These are phyloP conservation scores for Leptodactylus fuscus DNA, from an alignment of 2,113 vertebrate genomes.

Conservation along the genomic window DNA sequence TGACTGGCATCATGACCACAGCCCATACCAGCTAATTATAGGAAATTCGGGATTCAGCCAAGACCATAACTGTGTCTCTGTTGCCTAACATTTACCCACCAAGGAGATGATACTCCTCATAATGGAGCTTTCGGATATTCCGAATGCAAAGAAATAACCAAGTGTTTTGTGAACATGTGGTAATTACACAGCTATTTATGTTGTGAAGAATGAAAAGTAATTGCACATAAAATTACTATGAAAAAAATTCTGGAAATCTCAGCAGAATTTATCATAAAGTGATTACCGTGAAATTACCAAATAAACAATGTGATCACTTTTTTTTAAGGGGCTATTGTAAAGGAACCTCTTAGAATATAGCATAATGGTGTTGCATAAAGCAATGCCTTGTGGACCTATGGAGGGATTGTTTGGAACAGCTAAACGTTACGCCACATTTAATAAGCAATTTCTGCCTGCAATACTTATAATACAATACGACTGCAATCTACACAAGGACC, in stretches of 20 bases:
- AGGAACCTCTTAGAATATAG: background rate
- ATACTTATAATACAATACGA: background rate
- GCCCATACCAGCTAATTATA: background rate
- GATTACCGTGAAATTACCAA: constrained; percentile 39
- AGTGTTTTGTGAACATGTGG: constrained; percentile 25
- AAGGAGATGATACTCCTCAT: constrained; percentile 27
- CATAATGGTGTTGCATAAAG: constrained; percentile 20
- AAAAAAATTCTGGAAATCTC: constrained; percentile 21
- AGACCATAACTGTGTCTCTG: background rate
- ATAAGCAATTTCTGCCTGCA: background rate
- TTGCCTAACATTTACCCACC: background rate
- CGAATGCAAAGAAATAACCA: constrained; percentile 8
- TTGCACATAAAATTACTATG: constrained; percentile 41
- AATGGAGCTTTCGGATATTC: background rate
- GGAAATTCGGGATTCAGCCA: background rate
- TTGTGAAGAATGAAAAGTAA: constrained; percentile 40
- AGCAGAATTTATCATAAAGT: constrained; percentile 29
- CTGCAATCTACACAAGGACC: background rate
- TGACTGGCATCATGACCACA: background rate
- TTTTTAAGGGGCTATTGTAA: constrained; percentile 3
- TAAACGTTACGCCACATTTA: background rate
- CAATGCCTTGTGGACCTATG: background rate
- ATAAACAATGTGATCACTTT: constrained; percentile 10
- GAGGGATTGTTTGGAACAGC: background rate
- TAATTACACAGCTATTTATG: constrained; percentile 32